Evolutionary conservation across 2,797 vertebrate species (phyloP), one percentile per base, ranked within the genome.

Genomic region (Propithecus deckenii): DNA sequence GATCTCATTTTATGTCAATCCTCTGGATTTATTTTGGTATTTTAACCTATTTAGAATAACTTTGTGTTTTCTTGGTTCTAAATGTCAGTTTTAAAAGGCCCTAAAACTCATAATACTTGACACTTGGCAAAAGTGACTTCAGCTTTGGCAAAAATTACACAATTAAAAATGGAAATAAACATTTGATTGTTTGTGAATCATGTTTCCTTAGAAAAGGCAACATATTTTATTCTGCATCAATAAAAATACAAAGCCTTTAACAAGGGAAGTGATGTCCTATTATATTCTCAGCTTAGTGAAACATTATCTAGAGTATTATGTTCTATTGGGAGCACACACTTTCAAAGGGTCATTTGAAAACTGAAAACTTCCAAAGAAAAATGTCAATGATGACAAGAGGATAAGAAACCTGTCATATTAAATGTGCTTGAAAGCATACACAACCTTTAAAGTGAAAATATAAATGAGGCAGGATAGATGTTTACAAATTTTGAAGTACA

Each of bases 1-100:
- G 86, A 97, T 94, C 96, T 97, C 65, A 96, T 95, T 94, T 95
- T 93, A 67, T 97, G 93, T 86, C 94, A 96, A 95, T 96, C 80
- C 72, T 94, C 78, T 95, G 65, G 30, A 91, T 95, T 95, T 96
- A 96, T 96, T 98, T 97, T 97, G 88, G 86, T 94, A 95, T 87
- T 12, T 2, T 94, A 97, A 84, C 94, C 86, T 95, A 96, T 94
- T 97, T 97, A 94, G 59, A 95, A 91, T 76, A 61, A 86, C 18
- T 95, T 90, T 74, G 74, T 95, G 41, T 94, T 95, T 91, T 67
- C 57, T 94, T 89, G 3, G 25, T 85, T 43, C 25, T 75, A 59
- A 96, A 96, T 57, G 46, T 87, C 52, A 86, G 25, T 52, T 94
- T 91, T 92, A 94, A 93, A 96, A 89, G 63, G 22, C 22, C 52